phyloP scores from a whole-genome alignment of 2,888 invertebrate species.

The Hydrotaea diabolus region DNA sequence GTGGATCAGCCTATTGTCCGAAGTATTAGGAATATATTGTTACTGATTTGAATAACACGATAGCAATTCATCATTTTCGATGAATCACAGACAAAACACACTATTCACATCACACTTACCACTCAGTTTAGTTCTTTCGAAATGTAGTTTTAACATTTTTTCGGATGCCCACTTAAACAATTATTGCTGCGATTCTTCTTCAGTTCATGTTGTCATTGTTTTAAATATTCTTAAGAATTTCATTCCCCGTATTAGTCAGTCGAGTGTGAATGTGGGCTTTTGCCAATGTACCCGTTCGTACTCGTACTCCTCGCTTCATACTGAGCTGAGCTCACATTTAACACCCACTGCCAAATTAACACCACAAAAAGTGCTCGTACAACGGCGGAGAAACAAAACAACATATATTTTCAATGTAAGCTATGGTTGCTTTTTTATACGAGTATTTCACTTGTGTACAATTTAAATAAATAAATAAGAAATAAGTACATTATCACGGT shows the following conservation, averaged over 20 bases:
- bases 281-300: background rate
- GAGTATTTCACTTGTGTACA: background rate
- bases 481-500: background rate
- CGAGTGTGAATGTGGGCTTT: constrained; percentile 18
- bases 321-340: background rate
- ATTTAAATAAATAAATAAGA: constrained; percentile 23
- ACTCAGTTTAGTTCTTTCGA: no score
- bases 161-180: constrained; percentile 4
- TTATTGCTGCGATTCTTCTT: constrained; percentile 6
- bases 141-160: background rate
- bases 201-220: background rate
- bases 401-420: constrained; percentile 2
- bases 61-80: no score
- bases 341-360: constrained; percentile 15
- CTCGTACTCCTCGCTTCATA: background rate
- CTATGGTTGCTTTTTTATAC: background rate
- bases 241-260: background rate
- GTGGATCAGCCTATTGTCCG: no score
- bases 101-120: no score
- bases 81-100: no score
- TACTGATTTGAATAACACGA: no score
- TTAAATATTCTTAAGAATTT: constrained; percentile 11
- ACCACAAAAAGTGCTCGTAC: background rate
- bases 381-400: background rate
- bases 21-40: no score